Evolutionary conservation across 2,113 vertebrate genomes (phyloP).

Genomic region (Sorex fumeus): DNA sequence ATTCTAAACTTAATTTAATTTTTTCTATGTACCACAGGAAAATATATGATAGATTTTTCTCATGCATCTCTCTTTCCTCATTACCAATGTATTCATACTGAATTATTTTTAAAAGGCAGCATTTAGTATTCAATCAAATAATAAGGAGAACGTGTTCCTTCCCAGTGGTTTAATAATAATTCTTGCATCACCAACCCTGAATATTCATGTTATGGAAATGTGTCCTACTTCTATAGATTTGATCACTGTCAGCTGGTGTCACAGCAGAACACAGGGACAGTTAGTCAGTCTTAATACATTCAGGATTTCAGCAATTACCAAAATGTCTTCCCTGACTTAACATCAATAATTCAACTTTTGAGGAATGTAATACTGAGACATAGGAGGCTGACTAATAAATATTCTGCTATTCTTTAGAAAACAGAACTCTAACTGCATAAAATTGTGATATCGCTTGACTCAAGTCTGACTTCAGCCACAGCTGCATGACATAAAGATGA

Average conservation of each 20-base stretch:
- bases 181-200: constrained; percentile 75
- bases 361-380: constrained; percentile 70
- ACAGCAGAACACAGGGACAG: constrained; percentile 67
- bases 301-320: constrained; percentile 75
- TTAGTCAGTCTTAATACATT: constrained; percentile 76
- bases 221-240: constrained; percentile 83
- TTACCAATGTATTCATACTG: constrained; percentile 75
- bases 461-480: constrained; percentile 48
- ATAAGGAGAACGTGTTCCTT: constrained; percentile 77
- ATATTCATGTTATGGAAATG: constrained; percentile 73
- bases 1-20: constrained; percentile 75
- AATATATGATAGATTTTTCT: constrained; percentile 49
- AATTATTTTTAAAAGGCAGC: constrained; percentile 79
- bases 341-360: constrained; percentile 78
- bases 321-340: constrained; percentile 75
- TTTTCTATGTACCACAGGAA: constrained; percentile 43
- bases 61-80: constrained; percentile 66
- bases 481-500: constrained; percentile 7
- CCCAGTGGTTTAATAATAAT: constrained; percentile 82
- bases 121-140: constrained; percentile 82
- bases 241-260: constrained; percentile 72
- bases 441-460: constrained; percentile 28
- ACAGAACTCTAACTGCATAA: constrained; percentile 25
- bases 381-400: constrained; percentile 50
- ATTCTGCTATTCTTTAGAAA: constrained; percentile 51